Conservation (phyloP, 2,888 invertebrate genomes). For the Parnassius smintheus region DNA sequence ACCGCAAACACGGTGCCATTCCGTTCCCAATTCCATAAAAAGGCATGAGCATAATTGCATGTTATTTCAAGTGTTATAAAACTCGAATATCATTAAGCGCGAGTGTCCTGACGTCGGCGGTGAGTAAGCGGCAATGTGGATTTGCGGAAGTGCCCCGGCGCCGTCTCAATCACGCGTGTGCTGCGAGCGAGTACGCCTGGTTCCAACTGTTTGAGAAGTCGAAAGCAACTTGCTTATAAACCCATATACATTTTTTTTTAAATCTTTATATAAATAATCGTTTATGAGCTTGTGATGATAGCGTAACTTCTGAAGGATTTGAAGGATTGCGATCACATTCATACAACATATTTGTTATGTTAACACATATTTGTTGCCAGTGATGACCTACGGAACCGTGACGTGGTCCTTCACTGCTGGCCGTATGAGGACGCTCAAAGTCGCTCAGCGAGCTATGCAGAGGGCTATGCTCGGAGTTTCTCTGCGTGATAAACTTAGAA, state of each 20-base stretch:
- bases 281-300: too few species aligned
- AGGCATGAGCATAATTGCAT: constrained; percentile 17
- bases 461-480: too few species aligned
- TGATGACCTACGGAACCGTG: too few species aligned
- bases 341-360: too few species aligned
- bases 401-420: too few species aligned
- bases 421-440: too few species aligned
- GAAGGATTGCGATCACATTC: too few species aligned
- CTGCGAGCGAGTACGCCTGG: constrained; percentile 1
- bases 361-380: too few species aligned
- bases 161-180: constrained; percentile 20
- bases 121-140: constrained; percentile 18
- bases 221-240: constrained; percentile 6
- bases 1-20: constrained; percentile 12
- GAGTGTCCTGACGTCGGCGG: constrained; percentile 13
- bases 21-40: constrained; percentile 15
- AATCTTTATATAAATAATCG: too few species aligned
- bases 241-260: neutral
- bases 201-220: neutral
- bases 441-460: too few species aligned
- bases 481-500: too few species aligned
- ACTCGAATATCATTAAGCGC: constrained; percentile 17
- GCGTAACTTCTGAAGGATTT: too few species aligned
- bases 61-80: constrained; percentile 23
- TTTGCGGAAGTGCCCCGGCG: constrained; percentile 23